Evolutionary conservation across 2,888 invertebrate genomes (phyloP), one percentile per base, ranked within the genome.

Genomic region (Melipona bicolor): DNA sequence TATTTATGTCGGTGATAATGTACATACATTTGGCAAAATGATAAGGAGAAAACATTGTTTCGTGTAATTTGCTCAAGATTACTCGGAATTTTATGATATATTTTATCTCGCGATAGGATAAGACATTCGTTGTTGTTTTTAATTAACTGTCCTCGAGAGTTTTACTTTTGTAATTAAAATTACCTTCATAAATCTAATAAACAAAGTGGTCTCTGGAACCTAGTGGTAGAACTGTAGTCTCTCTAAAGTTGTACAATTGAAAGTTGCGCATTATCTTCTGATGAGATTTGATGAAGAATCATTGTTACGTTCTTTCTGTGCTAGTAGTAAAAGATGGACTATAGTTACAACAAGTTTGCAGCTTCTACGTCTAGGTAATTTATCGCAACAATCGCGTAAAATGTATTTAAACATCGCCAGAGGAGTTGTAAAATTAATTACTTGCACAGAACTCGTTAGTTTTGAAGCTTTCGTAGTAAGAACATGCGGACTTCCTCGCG

Each of bases 391-490:
- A 64, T 13, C 65, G 17, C 19, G 5, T 54, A 21, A 19, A 74
- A 54, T 19, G 52, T 19, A 52, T 52, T 19, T 52, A 52, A 64
- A 77, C 11, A 43, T 59, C 21, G 4, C 9, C 17, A 43, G 13
- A 54, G 24, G 49, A 62, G 27, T 50, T 24, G 50, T 72, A 4
- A 19, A 49, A 61, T 72, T 61, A 62, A 50, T 72, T 61, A 19
- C 21, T 49, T 9, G 27, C 21, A 19, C 21, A 19, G 49, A 43
- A 9, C 43, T 19, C 61, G 9, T 21, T 62, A 21, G 5, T 19
- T 19, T 6, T 3, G 24, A 54, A 71, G 13, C 50, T 72, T 62
- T 21, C 9, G 4, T 13, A 49, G 6, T 68, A 68, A 43, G 56
- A 59, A 69, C 72, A 15, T 21, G 27, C n/a, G 9, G 27, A 65